Base-by-base conservation (phyloP, 2,113 vertebrate species). In the Thomomys bottae region DNA sequence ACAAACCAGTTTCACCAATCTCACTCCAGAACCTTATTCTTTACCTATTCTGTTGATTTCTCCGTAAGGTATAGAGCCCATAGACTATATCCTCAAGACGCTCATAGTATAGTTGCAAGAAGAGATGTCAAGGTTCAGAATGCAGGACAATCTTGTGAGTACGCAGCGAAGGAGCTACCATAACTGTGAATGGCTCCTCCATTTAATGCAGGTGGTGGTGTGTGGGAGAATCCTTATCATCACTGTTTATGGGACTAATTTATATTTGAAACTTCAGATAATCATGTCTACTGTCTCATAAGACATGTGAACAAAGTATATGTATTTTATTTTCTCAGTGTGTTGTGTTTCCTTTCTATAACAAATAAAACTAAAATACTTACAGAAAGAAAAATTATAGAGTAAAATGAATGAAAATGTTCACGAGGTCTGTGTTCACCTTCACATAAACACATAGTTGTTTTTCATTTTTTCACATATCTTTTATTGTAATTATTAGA, bases 351-450 rank as follows among this genome's bases (percentile, higher is more conserved):
- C 4, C 1, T 34, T 36, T 61, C 57, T 36, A 85, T 80, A 81
- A 66, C 38, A 84, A 84, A 92, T 71, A 84, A 92, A 57, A 15
- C 3, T 10, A 64, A 68, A 63, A 64, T 78, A 57, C 72, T 90
- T 54, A 72, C 45, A 63, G n/a, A 79, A 88, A 63, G n/a, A 79
- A 88, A 87, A 88, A 70, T 20, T 64, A 20, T 71, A 6, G 30
- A 77, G 70, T 45, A 34, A 59, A 95, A 49, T 83, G 11, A 8
- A 88, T 86, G n/a, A 68, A 88, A 84, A 59, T 14, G 2, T 57
- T 68, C 38, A 64, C 34, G 83, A 57, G 20, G 23, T 64, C 5
- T 90, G 17, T 54, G 21, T 79, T 20, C 28, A 91, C 15, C 68
- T 24, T 79, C 26, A 92, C 49, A 54, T 17, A 12, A 54, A 54